Conservation (phyloP, 1,140 invertebrate genomes). For the Campodea augens region DNA sequence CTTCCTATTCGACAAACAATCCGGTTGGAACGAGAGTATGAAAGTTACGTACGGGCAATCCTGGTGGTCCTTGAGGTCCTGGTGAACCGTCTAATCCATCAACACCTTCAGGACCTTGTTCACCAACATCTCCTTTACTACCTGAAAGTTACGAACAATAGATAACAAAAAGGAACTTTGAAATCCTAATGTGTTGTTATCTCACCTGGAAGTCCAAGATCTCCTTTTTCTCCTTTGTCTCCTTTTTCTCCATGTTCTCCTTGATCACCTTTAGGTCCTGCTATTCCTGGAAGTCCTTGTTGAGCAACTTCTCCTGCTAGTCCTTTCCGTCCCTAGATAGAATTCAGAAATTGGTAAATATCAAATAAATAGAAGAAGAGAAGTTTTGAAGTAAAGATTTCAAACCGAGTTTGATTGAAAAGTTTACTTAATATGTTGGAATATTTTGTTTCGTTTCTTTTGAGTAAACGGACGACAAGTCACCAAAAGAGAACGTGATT, state of each 20-base stretch:
- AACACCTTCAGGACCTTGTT: conserved; percentile 34
- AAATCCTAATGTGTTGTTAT: background rate
- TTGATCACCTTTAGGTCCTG: conserved; percentile 28
- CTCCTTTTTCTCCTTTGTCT: conserved; percentile 27
- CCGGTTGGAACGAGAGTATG: no score
- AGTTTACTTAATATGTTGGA: no score
- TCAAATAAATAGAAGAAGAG: background rate
- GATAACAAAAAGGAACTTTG: background rate
- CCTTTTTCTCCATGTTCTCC: conserved; percentile 26
- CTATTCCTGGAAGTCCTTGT: conserved; percentile 26
- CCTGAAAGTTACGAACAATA: conserved; percentile 21
- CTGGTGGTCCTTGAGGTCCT: conserved; percentile 45
- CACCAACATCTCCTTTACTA: conserved; percentile 32
- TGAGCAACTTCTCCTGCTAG: conserved; percentile 25
- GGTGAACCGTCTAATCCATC: conserved; percentile 37
- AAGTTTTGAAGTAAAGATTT: no score
- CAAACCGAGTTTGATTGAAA: no score
- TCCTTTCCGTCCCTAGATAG: conserved; percentile 26
- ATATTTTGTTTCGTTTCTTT: no score
- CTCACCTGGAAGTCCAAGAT: conserved; percentile 26
- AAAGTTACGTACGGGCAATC: conserved; percentile 41
- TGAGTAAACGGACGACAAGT: no score
- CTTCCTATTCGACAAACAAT: no score
- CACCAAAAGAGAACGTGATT: no score
- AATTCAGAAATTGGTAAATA: conserved; percentile 13